A percentile compares a stretch with the other conserved stretches of the same genome.
Evolutionary conservation across 2,888 invertebrate species (phyloP).

Genomic region (Scaptomyza tumidula): DNA sequence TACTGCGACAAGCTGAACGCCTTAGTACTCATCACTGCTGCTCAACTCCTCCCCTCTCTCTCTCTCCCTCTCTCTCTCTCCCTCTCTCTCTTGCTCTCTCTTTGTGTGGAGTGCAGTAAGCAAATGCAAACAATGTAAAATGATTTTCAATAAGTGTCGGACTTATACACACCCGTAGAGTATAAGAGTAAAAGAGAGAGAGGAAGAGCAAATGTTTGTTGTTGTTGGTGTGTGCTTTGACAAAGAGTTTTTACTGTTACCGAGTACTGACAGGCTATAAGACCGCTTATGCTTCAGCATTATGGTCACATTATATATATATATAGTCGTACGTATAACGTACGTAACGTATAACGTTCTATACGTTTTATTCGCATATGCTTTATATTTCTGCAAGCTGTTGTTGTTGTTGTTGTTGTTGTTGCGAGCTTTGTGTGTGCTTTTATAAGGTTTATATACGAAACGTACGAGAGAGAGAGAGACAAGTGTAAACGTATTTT

Average conservation of each 20-base stretch:
- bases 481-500: constrained; percentile 34
- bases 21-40: constrained; percentile 48
- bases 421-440: constrained; percentile 9
- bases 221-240: constrained; percentile 11
- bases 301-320: constrained; percentile 54
- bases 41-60: background rate
- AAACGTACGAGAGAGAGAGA: background rate
- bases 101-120: constrained; percentile 14
- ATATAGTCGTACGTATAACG: constrained; percentile 29
- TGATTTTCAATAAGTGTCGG: constrained; percentile 65
- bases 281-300: constrained; percentile 51
- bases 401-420: constrained; percentile 1
- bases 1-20: constrained; percentile 67
- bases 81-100: background rate
- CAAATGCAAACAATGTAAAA: constrained; percentile 75
- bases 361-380: constrained; percentile 43
- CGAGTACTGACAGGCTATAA: constrained; percentile 40
- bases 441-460: constrained; percentile 35
- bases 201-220: background rate
- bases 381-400: constrained; percentile 24
- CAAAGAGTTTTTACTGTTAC: constrained; percentile 40
- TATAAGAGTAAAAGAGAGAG: background rate
- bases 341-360: constrained; percentile 29
- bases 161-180: constrained; percentile 19
- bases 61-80: background rate